phyloP scores from a whole-genome alignment of 2,797 vertebrate species.

The Muraenolepis orangiensis region DNA sequence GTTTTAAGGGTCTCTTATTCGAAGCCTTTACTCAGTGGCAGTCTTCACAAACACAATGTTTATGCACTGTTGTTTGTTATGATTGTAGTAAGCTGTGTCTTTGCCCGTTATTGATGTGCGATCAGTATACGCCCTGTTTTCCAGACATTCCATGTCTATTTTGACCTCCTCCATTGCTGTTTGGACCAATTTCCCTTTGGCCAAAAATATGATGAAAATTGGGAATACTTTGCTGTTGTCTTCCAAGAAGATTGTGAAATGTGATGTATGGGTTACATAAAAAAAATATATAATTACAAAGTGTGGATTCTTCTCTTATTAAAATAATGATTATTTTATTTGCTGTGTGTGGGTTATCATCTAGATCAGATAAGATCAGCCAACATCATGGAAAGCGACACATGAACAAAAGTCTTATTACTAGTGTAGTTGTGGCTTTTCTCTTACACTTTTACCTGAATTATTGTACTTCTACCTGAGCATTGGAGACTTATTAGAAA shows the following conservation, averaged over 20 bases:
- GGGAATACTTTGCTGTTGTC: slow-evolving; percentile 72
- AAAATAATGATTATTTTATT: no score
- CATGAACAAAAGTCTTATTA: background rate
- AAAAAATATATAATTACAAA: slow-evolving; percentile 29
- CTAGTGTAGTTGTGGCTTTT: no score
- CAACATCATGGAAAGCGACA: no score
- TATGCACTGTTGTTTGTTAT: slow-evolving; percentile 63
- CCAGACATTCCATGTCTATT: slow-evolving; percentile 66
- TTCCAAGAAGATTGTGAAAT: slow-evolving; percentile 81
- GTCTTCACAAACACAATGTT: slow-evolving; percentile 47
- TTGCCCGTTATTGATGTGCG: slow-evolving; percentile 55
- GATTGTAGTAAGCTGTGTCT: slow-evolving; percentile 48
- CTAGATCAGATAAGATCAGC: no score
- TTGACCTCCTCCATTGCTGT: slow-evolving; percentile 64
- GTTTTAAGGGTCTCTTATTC: background rate
- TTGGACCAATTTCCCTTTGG: slow-evolving; percentile 72
- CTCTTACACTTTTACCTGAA: no score
- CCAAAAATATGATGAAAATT: slow-evolving; percentile 57
- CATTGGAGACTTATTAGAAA: no score
- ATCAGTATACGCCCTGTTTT: slow-evolving; percentile 49
- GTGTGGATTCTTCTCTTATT: background rate
- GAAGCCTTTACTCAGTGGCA: slow-evolving; percentile 6
- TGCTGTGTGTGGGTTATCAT: background rate
- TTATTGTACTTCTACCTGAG: no score
- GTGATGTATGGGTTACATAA: slow-evolving; percentile 68